These are phyloP conservation scores for Esperia sulphurella DNA, from an alignment of 2,888 invertebrate species.

Conservation along the genomic window DNA sequence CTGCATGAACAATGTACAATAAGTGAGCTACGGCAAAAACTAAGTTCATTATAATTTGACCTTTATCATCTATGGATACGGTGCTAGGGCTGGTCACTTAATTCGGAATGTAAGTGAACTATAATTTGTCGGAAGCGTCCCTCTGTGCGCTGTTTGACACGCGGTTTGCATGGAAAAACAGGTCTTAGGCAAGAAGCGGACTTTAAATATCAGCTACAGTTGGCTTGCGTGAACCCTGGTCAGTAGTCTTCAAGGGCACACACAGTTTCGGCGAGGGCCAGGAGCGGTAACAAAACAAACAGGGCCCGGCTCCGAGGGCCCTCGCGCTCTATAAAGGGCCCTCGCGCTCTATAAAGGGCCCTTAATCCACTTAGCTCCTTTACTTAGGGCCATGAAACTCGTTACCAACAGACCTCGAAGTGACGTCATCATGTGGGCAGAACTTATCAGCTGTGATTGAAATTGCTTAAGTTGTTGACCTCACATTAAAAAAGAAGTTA, in stretches of 20 bases:
- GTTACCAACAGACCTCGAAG: not conserved
- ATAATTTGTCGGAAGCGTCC: no score
- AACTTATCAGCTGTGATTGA: no score
- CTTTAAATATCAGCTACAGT: not conserved
- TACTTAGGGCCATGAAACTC: constrained; percentile 2
- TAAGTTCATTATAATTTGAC: no score
- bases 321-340: constrained; percentile 16
- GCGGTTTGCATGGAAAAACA: no score
- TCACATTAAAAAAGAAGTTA: no score
- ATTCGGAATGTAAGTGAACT: no score
- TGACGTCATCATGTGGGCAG: not conserved
- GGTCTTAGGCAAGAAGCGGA: not conserved
- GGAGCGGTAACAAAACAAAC: constrained; percentile 14
- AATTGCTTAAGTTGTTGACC: no score
- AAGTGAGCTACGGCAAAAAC: no score
- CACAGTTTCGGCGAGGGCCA: not conserved
- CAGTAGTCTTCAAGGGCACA: not conserved
- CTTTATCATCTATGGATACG: no score
- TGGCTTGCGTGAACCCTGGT: not conserved
- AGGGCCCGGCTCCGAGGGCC: constrained; percentile 9
- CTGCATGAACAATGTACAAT: no score
- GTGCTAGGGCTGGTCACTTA: no score
- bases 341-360: constrained; percentile 18
- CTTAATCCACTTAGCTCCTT: constrained; percentile 25
- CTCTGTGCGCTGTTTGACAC: no score